phyloP scores from a whole-genome alignment of 30 jellyfish, hydroid and myxozoan genomes.

The Nemopilema nomurai region DNA sequence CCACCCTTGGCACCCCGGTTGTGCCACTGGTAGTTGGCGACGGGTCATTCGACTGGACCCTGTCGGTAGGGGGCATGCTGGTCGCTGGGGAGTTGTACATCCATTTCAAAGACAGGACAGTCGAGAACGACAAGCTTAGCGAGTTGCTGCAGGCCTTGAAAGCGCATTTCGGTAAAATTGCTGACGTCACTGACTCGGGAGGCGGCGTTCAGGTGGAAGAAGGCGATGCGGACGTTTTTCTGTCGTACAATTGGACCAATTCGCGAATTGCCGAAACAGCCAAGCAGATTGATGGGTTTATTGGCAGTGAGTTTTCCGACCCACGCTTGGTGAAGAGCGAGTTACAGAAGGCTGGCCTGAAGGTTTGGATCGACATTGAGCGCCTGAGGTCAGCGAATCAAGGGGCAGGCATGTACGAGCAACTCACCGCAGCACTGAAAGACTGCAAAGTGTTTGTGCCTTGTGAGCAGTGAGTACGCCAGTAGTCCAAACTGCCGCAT shows the following conservation, averaged over 20 bases:
- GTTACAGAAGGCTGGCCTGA: slow-evolving; percentile 50
- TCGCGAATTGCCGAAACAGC: slow-evolving; percentile 54
- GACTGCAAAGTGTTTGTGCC: too few relatives aligned
- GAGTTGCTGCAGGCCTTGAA: slow-evolving; percentile 57
- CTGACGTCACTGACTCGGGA: slow-evolving; percentile 27
- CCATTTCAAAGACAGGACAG: slow-evolving; percentile 73
- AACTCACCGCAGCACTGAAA: slow-evolving; percentile 63
- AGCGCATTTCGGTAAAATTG: slow-evolving; percentile 48
- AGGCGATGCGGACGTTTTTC: slow-evolving; percentile 69
- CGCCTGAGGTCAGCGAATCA: slow-evolving; percentile 65
- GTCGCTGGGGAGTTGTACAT: slow-evolving; percentile 83
- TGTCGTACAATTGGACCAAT: slow-evolving; percentile 85
- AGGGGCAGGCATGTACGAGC: slow-evolving; percentile 78
- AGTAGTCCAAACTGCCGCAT: too few relatives aligned
- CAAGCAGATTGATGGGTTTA: slow-evolving; percentile 27
- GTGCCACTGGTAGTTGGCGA: slow-evolving; percentile 87
- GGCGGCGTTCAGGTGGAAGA: slow-evolving; percentile 3
- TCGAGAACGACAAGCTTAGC: slow-evolving; percentile 40
- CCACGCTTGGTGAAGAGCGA: slow-evolving; percentile 68
- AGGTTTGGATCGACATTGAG: slow-evolving; percentile 78
- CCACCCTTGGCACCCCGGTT: slow-evolving; percentile 68
- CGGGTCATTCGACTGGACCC: slow-evolving; percentile 77
- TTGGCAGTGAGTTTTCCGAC: slow-evolving; percentile 69
- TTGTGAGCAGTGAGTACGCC: too few relatives aligned
- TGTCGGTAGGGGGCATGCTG: slow-evolving; percentile 79